Evolutionary conservation across 2,888 invertebrate genomes (phyloP).

Genomic region (Luffia ferchaultella): DNA sequence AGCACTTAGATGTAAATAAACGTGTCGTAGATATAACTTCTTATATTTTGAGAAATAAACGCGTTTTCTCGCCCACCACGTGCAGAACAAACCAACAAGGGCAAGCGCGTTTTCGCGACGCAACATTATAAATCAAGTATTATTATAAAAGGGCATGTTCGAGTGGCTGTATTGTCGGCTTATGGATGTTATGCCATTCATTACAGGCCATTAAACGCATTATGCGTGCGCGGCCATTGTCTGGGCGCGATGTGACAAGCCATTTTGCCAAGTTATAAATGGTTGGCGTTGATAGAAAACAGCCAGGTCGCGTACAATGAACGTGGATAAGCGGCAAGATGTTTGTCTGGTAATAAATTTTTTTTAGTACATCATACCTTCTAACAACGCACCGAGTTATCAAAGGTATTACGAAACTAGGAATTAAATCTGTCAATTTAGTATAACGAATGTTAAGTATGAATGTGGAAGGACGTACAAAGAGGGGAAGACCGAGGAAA

Average conservation of each 20-base stretch:
- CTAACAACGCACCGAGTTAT: too few relatives aligned
- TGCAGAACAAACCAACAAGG: constrained; percentile 46
- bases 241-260: constrained; percentile 56
- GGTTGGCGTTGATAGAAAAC: neutral
- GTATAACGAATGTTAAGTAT: too few relatives aligned
- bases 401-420: too few relatives aligned
- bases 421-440: too few relatives aligned
- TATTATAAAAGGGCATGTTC: constrained; percentile 59
- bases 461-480: too few relatives aligned
- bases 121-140: constrained; percentile 54
- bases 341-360: too few relatives aligned
- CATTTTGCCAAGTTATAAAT: constrained; percentile 27
- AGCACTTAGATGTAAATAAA: too few relatives aligned
- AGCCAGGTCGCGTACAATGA: neutral
- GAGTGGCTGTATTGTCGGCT: constrained; percentile 57
- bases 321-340: neutral
- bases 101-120: constrained; percentile 30
- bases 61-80: constrained; percentile 32
- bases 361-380: too few relatives aligned
- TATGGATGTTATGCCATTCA: constrained; percentile 65
- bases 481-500: too few relatives aligned
- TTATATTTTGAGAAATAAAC: too few relatives aligned
- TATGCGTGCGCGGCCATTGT: constrained; percentile 60
- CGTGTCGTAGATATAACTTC: too few relatives aligned
- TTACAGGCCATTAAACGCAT: constrained; percentile 64